Evolutionary conservation across 1,140 invertebrate genomes (phyloP).

Genomic region (Pomphorhynchus laevis): DNA sequence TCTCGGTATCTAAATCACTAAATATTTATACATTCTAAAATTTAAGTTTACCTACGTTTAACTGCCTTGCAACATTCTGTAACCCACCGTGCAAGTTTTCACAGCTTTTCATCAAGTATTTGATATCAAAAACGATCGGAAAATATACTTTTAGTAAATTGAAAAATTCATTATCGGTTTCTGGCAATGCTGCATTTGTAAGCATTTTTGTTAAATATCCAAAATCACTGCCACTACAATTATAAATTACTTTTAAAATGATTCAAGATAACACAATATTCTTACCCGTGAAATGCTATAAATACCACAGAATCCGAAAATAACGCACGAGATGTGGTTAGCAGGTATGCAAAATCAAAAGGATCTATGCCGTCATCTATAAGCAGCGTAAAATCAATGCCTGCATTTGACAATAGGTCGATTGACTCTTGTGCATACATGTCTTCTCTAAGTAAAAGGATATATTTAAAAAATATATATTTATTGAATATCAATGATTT

Average conservation of each 20-base stretch:
- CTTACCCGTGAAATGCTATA: conserved; percentile 54
- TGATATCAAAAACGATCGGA: conserved; percentile 81
- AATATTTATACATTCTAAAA: not conserved
- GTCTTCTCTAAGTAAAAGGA: conserved; percentile 33
- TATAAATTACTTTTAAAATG: conserved; percentile 5
- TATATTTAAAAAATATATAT: not conserved
- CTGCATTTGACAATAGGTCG: conserved; percentile 65
- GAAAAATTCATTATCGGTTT: conserved; percentile 70
- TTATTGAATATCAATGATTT: not conserved
- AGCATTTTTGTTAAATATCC: conserved; percentile 83
- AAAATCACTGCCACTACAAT: conserved; percentile 64
- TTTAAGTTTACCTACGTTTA: conserved; percentile 12
- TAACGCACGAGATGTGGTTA: conserved; percentile 79
- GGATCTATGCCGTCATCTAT: conserved; percentile 86
- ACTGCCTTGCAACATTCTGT: conserved; percentile 27
- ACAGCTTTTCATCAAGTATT: conserved; percentile 87
- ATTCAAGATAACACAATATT: not conserved
- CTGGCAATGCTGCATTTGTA: conserved; percentile 44
- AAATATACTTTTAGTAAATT: conserved; percentile 62
- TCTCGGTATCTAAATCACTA: no score
- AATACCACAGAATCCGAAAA: conserved; percentile 74
- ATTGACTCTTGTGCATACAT: conserved; percentile 96
- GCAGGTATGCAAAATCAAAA: conserved; percentile 62
- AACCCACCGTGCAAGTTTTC: conserved; percentile 82
- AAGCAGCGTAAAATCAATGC: conserved; percentile 80